These are phyloP conservation scores for Magallana angulata DNA, from an alignment of 1,140 invertebrate genomes.

Conservation along the genomic window DNA sequence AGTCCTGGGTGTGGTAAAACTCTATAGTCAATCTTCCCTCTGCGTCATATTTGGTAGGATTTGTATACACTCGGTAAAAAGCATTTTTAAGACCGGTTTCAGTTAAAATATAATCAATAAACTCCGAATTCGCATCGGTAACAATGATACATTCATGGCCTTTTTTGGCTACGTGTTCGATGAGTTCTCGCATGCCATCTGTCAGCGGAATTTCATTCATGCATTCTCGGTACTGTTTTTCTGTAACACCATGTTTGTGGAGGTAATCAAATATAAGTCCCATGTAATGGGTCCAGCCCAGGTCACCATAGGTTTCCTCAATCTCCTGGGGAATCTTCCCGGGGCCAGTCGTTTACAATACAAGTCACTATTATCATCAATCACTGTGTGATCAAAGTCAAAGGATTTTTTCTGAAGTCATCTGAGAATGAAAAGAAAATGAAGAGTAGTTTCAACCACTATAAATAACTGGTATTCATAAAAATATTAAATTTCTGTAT, in stretches of 20 bases:
- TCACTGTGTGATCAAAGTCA: constrained; percentile 91
- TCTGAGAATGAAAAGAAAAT: constrained; percentile 54
- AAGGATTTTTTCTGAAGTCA: constrained; percentile 81
- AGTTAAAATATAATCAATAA: constrained; percentile 86
- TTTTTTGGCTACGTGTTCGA: constrained; percentile 80
- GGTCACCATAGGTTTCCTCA: constrained; percentile 80
- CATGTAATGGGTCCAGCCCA: constrained; percentile 89
- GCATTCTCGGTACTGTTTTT: constrained; percentile 80
- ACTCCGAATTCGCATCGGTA: constrained; percentile 89
- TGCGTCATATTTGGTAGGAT: constrained; percentile 86
- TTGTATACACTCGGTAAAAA: constrained; percentile 86
- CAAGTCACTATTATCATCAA: constrained; percentile 87
- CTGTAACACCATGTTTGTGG: constrained; percentile 79
- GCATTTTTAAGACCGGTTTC: constrained; percentile 81
- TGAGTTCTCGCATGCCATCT: constrained; percentile 83
- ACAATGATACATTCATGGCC: constrained; percentile 87
- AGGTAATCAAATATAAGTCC: constrained; percentile 86
- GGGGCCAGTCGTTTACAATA: constrained; percentile 83
- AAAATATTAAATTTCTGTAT: too few species aligned
- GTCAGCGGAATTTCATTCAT: constrained; percentile 84
- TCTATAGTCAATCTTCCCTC: constrained; percentile 83
- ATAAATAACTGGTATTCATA: too few species aligned
- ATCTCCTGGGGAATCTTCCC: constrained; percentile 81
- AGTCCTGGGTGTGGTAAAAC: constrained; percentile 86
- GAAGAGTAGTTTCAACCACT: too few species aligned